A percentile compares a stretch with the other conserved stretches of the same genome.
These are phyloP conservation scores for Heliothis virescens DNA, from an alignment of 1,140 invertebrate species.

Conservation along the genomic window DNA sequence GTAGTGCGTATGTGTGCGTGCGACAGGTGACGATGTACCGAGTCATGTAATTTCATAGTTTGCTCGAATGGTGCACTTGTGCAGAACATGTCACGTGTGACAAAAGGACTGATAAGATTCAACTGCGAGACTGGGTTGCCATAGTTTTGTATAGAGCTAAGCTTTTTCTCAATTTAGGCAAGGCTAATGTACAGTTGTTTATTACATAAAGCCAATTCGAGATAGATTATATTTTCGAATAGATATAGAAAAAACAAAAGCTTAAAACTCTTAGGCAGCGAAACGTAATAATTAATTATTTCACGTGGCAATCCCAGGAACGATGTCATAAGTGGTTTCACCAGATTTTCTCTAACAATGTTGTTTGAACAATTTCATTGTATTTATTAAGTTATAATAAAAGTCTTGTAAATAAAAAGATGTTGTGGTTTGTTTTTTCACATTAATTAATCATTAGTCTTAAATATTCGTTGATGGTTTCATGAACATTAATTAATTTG, in stretches of 20 bases:
- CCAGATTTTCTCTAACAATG: conserved; percentile 19
- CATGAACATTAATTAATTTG: too few species aligned
- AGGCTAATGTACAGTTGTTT: not conserved
- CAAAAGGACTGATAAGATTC: conserved; percentile 25
- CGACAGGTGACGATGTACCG: not conserved
- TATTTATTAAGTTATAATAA: conserved; percentile 46
- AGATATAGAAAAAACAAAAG: not conserved
- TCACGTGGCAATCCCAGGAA: conserved; percentile 11
- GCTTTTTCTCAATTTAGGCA: not conserved
- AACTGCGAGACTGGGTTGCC: conserved; percentile 12
- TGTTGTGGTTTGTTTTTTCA: not conserved
- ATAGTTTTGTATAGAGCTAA: not conserved
- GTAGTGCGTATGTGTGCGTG: not conserved
- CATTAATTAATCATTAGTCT: not conserved
- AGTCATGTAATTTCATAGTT: not conserved
- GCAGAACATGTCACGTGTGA: conserved; percentile 7
- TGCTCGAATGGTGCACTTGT: conserved; percentile 2
- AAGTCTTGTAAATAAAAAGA: conserved; percentile 41
- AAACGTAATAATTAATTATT: not conserved
- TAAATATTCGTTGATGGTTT: too few species aligned
- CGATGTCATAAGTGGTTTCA: conserved; percentile 21
- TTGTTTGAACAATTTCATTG: conserved; percentile 37
- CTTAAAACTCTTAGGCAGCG: not conserved
- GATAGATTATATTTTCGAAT: not conserved
- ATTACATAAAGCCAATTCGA: not conserved